Evolutionary conservation across 2,888 invertebrate genomes (phyloP).

Genomic region (Drosophila fungiperda): DNA sequence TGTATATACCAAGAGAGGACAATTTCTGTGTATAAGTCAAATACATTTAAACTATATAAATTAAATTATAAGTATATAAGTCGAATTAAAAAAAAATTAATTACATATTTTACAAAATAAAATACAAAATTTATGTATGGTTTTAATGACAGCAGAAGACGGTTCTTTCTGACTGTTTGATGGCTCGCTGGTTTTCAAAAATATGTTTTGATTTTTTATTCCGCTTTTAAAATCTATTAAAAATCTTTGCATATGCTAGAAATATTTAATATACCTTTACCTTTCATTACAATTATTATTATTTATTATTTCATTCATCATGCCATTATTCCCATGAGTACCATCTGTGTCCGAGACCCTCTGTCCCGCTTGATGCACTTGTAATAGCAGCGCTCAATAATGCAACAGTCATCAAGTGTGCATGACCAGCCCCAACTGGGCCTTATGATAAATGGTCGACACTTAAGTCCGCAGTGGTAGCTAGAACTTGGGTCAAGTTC

Average conservation of each 20-base stretch:
- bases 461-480: conserved; percentile 25
- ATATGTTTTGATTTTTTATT: neutral
- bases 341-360: conserved; percentile 20
- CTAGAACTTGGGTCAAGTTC: conserved; percentile 67
- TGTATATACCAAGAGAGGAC: neutral
- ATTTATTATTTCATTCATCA: conserved; percentile 46
- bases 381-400: conserved; percentile 39
- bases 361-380: conserved; percentile 55
- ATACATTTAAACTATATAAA: neutral
- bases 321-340: conserved; percentile 41
- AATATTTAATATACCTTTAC: conserved; percentile 58
- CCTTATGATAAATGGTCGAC: conserved; percentile 57
- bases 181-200: neutral
- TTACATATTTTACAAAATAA: neutral
- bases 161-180: neutral
- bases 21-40: neutral
- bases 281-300: no score
- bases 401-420: conserved; percentile 39
- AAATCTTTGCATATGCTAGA: conserved; percentile 31
- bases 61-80: no score
- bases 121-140: neutral
- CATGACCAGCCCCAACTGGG: conserved; percentile 22
- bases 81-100: no score
- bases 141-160: neutral
- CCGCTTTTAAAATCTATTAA: conserved; percentile 20